Percentiles rank a stretch among this genome's conserved stretches.
phyloP scores from a whole-genome alignment of 2,888 invertebrate species.

The Standfussiana lucernea region DNA sequence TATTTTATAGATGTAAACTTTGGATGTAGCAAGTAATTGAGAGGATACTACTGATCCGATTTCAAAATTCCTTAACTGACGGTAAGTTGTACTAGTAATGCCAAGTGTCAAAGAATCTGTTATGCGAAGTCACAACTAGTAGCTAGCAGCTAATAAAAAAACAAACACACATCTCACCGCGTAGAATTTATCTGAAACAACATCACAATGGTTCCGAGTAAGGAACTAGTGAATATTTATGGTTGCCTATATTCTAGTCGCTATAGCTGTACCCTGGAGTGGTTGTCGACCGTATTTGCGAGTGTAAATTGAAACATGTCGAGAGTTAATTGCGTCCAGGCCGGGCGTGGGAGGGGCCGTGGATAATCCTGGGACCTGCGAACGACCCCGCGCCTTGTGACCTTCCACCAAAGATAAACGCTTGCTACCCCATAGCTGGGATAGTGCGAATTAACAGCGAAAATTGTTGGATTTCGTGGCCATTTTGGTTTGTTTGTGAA shows the following conservation, averaged over 20 bases:
- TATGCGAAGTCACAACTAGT: too few species aligned
- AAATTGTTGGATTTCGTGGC: constrained; percentile 37
- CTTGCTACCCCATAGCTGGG: constrained; percentile 54
- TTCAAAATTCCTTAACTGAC: too few species aligned
- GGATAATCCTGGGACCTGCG: constrained; percentile 79
- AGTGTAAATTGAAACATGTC: constrained; percentile 90
- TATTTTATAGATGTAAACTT: too few species aligned
- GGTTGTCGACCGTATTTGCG: constrained; percentile 84
- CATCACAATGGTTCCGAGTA: constrained; percentile 44
- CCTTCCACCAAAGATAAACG: constrained; percentile 68
- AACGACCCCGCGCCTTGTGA: constrained; percentile 70
- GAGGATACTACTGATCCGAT: too few species aligned
- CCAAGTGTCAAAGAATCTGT: too few species aligned
- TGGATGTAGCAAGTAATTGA: too few species aligned
- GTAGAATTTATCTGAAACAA: constrained; percentile 40
- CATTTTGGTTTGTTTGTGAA: constrained; percentile 15
- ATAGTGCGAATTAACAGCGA: constrained; percentile 54
- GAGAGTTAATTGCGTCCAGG: constrained; percentile 88
- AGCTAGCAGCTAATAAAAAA: background rate
- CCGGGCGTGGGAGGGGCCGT: constrained; percentile 73
- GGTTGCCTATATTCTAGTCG: constrained; percentile 68
- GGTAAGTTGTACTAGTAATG: too few species aligned
- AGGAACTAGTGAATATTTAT: constrained; percentile 68
- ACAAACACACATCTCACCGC: constrained; percentile 4
- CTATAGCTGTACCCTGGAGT: constrained; percentile 73